phyloP scores from a whole-genome alignment of 2,113 vertebrate genomes.

The Apaloderma vittatum region DNA sequence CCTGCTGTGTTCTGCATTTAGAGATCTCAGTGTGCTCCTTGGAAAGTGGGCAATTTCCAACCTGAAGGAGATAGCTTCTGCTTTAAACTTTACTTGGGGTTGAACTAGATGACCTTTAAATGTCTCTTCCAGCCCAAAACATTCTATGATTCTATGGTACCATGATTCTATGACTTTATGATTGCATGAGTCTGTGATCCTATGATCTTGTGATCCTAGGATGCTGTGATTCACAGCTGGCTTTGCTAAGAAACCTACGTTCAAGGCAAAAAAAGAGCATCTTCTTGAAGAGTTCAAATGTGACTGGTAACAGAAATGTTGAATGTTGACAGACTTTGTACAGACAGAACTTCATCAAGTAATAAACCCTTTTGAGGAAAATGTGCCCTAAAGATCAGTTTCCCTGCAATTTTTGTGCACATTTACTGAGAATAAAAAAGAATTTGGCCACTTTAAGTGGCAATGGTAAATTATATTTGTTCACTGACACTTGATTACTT shows the following conservation, averaged over 20 bases:
- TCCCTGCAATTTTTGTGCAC: neutral
- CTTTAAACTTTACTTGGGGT: neutral
- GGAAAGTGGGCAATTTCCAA: neutral
- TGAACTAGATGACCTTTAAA: too few species aligned
- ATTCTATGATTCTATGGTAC: too few species aligned
- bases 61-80: neutral
- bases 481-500: conserved; percentile 43
- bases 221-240: neutral
- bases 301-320: neutral
- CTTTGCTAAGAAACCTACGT: neutral
- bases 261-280: neutral
- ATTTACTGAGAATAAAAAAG: conserved; percentile 16
- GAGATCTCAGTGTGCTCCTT: neutral
- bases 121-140: too few species aligned
- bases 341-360: neutral
- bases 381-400: neutral
- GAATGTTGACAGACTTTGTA: neutral
- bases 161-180: too few species aligned
- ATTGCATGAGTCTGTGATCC: too few species aligned
- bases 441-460: neutral
- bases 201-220: too few species aligned
- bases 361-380: neutral
- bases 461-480: conserved; percentile 8
- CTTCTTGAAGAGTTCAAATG: neutral
- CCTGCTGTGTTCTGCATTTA: neutral